These are phyloP conservation scores for Felis chaus DNA, from an alignment of 2,113 vertebrate species.

Conservation along the genomic window DNA sequence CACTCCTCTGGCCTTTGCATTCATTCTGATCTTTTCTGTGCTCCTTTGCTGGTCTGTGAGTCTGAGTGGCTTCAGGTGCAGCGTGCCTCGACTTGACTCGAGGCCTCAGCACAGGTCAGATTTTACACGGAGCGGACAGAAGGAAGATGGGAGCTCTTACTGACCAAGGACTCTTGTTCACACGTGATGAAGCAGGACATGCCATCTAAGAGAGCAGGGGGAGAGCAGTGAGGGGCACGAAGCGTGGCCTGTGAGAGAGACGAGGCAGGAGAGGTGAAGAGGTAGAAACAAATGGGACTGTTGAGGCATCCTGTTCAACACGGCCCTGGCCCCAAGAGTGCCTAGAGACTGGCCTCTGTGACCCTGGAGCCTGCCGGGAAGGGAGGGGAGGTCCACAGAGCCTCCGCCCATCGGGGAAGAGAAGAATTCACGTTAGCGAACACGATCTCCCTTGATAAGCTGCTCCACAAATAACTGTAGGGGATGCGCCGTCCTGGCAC, in stretches of 20 bases:
- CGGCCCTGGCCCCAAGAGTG: no score
- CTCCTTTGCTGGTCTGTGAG: fast-evolving
- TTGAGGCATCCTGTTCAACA: fast-evolving
- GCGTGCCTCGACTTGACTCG: neutral
- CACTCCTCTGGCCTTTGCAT: neutral
- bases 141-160: neutral
- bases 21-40: neutral
- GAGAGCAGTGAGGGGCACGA: neutral
- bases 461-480: neutral
- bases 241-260: neutral
- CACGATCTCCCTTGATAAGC: neutral
- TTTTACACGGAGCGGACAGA: neutral
- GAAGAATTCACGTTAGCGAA: neutral
- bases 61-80: neutral
- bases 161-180: neutral
- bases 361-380: neutral
- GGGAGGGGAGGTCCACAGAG: neutral
- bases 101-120: fast-evolving
- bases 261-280: neutral
- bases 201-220: fast-evolving
- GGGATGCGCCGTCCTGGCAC: neutral
- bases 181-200: neutral
- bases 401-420: neutral
- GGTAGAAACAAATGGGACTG: neutral
- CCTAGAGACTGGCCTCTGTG: fast-evolving